A percentile compares a stretch with the other conserved stretches of the same genome.
phyloP scores from a whole-genome alignment of 1,140 invertebrate species.

The Sitophilus oryzae region DNA sequence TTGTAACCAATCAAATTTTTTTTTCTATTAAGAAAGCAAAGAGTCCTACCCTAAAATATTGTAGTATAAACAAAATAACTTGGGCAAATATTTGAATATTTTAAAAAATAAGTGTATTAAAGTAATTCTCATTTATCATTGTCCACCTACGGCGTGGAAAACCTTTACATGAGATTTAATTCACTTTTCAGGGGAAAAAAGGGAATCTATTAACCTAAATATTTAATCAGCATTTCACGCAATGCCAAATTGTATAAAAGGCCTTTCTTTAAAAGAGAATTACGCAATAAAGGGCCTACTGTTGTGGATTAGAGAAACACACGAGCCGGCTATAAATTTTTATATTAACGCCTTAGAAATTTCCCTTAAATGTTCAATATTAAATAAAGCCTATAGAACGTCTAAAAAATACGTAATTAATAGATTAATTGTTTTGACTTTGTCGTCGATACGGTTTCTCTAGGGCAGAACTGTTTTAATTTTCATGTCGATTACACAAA shows the following conservation, averaged over 20 bases:
- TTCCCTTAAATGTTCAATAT: too few relatives aligned
- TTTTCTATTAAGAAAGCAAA: constrained; percentile 2
- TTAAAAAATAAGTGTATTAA: too few relatives aligned
- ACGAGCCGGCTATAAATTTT: too few relatives aligned
- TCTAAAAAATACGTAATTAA: too few relatives aligned
- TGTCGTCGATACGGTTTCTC: too few relatives aligned
- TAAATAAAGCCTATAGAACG: too few relatives aligned
- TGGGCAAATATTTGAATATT: not conserved
- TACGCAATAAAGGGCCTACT: not conserved
- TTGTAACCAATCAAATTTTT: too few relatives aligned
- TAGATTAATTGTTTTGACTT: too few relatives aligned
- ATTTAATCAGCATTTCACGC: not conserved
- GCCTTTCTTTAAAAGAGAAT: not conserved
- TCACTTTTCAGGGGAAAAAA: not conserved
- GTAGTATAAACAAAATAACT: too few relatives aligned
- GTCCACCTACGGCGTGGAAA: not conserved
- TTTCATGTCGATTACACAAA: not conserved
- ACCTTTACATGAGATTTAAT: not conserved
- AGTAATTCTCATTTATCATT: not conserved
- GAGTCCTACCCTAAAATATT: too few relatives aligned
- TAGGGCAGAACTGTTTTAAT: not conserved
- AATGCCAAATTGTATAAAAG: not conserved
- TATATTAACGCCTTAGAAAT: too few relatives aligned
- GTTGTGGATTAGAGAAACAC: too few relatives aligned
- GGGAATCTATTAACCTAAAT: not conserved